Evolutionary conservation across 2,888 invertebrate genomes (phyloP).

Genomic region (Tholera decimalis): DNA sequence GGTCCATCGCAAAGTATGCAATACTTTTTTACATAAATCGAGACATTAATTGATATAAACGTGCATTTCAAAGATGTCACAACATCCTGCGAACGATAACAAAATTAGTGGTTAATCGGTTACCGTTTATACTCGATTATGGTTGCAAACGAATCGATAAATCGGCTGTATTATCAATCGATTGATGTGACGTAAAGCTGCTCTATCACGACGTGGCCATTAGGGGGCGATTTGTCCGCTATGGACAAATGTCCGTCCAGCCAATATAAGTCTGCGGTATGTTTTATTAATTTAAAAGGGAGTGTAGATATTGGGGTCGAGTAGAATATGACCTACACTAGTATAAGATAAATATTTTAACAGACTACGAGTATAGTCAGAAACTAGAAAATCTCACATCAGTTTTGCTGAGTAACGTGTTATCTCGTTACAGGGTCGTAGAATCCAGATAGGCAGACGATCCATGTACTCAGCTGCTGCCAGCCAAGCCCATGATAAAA

Average conservation of each 20-base stretch:
- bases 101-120: slow-evolving; percentile 43
- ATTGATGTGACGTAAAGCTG: slow-evolving; percentile 75
- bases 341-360: not conserved
- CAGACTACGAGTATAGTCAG: too few relatives aligned
- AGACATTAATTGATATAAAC: slow-evolving; percentile 22
- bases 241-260: slow-evolving; percentile 53
- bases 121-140: slow-evolving; percentile 70
- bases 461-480: too few relatives aligned
- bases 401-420: too few relatives aligned
- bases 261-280: slow-evolving; percentile 36
- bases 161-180: slow-evolving; percentile 70
- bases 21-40: slow-evolving; percentile 7
- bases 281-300: slow-evolving; percentile 47
- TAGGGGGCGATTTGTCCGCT: slow-evolving; percentile 66
- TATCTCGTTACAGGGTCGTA: too few relatives aligned
- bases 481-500: too few relatives aligned
- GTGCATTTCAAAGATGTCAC: slow-evolving; percentile 49
- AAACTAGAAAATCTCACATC: too few relatives aligned
- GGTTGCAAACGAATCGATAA: slow-evolving; percentile 75
- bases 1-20: not conserved
- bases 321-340: not conserved
- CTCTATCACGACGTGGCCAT: slow-evolving; percentile 79
- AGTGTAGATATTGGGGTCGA: slow-evolving; percentile 27
- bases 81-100: slow-evolving; percentile 44
- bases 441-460: too few relatives aligned